A percentile compares a stretch with the other conserved stretches of the same genome.
Evolutionary conservation across 2,113 vertebrate genomes (phyloP).

Genomic region (Strigops habroptila): DNA sequence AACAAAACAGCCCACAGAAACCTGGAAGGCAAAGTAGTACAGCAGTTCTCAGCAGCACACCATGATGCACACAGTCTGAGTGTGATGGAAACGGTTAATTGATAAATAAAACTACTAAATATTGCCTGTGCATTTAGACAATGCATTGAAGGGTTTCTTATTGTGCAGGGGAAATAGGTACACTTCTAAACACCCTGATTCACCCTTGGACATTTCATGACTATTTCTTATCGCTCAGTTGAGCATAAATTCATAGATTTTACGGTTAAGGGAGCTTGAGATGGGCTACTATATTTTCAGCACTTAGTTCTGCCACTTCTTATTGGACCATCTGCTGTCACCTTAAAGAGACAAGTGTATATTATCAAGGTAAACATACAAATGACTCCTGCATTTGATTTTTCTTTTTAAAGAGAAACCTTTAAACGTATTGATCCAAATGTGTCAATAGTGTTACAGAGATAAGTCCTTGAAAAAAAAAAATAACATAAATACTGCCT

Average conservation of each 20-base stretch:
- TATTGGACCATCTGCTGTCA: slow-evolving; percentile 78
- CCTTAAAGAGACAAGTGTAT: slow-evolving; percentile 79
- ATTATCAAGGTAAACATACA: slow-evolving; percentile 71
- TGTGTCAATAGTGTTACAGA: slow-evolving; percentile 58
- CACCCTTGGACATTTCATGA: slow-evolving; percentile 69
- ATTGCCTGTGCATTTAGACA: slow-evolving; percentile 28
- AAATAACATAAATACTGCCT: slow-evolving; percentile 14
- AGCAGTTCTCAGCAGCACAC: neutral
- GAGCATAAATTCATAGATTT: slow-evolving; percentile 94
- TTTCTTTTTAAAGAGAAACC: neutral
- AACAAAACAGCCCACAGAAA: neutral
- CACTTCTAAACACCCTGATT: slow-evolving; percentile 43
- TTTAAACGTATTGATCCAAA: slow-evolving; percentile 69
- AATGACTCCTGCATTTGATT: slow-evolving; percentile 63
- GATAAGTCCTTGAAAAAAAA: slow-evolving; percentile 37
- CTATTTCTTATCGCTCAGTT: slow-evolving; percentile 71
- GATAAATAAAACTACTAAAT: slow-evolving; percentile 51
- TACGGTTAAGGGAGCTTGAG: slow-evolving; percentile 90
- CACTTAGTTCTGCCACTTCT: slow-evolving; percentile 82
- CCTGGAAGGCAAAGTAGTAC: neutral
- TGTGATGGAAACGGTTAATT: slow-evolving; percentile 39
- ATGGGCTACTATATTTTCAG: slow-evolving; percentile 83
- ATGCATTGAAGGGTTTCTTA: slow-evolving; percentile 27
- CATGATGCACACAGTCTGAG: neutral
- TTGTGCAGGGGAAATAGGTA: slow-evolving; percentile 17